Evolutionary conservation across 2,888 invertebrate species (phyloP).

Genomic region (Protonemura montana): DNA sequence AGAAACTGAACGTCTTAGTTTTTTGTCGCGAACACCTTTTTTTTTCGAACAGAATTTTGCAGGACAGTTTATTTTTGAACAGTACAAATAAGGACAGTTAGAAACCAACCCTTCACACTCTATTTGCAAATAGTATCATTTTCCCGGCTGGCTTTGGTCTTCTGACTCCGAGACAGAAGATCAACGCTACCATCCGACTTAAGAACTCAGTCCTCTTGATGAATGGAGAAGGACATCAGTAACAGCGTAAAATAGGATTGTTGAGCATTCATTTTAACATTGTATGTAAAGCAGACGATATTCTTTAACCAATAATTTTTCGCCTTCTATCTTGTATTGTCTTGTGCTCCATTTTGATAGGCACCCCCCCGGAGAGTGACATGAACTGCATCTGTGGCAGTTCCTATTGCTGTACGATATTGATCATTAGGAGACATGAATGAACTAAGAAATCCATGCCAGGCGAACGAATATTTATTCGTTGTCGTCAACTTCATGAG

Average conservation of each 20-base stretch:
- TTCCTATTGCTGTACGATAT: not conserved
- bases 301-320: not conserved
- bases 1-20: too few species aligned
- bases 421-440: not conserved
- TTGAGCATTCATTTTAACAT: not conserved
- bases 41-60: too few species aligned
- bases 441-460: not conserved
- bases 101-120: not conserved
- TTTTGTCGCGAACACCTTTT: too few species aligned
- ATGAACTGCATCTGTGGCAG: too few species aligned
- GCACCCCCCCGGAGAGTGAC: too few species aligned
- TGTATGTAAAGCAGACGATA: not conserved
- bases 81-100: not conserved
- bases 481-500: constrained; percentile 15
- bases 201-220: not conserved
- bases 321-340: not conserved
- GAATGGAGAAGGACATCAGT: not conserved
- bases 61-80: too few species aligned
- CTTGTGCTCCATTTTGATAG: not conserved
- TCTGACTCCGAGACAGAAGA: not conserved
- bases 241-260: not conserved
- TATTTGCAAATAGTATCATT: too few species aligned
- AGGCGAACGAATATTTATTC: not conserved
- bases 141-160: not conserved
- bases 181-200: not conserved